These are phyloP conservation scores for Synanthedon andrenaeformis DNA, from an alignment of 2,888 invertebrate species.

Conservation along the genomic window DNA sequence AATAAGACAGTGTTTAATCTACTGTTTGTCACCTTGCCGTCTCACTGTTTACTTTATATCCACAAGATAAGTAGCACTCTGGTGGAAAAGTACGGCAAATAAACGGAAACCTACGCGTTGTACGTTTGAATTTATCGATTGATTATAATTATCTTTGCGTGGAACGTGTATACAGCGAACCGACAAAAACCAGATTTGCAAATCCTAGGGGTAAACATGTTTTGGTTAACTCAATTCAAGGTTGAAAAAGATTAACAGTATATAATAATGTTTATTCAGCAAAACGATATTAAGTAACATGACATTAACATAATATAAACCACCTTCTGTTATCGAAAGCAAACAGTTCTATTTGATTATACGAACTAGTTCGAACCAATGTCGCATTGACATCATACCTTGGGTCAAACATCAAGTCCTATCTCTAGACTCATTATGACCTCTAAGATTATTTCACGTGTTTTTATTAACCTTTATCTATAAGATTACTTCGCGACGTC, in stretches of 20 bases:
- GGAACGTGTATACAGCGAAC: slow-evolving; percentile 10
- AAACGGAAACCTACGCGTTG: slow-evolving; percentile 7
- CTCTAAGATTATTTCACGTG: slow-evolving; percentile 20
- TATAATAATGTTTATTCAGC: no score
- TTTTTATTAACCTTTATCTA: slow-evolving; percentile 23
- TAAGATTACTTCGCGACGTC: slow-evolving; percentile 28
- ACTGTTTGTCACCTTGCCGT: not conserved
- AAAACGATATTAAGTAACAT: no score
- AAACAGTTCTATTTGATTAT: no score
- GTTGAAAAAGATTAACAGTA: no score
- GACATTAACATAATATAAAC: no score
- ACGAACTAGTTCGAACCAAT: no score
- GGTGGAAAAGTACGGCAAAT: slow-evolving; percentile 7
- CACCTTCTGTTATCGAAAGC: no score
- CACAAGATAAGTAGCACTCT: not conserved
- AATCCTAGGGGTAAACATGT: slow-evolving; percentile 17
- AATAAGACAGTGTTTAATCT: not conserved
- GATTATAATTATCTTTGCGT: slow-evolving; percentile 15
- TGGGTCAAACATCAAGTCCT: slow-evolving; percentile 16
- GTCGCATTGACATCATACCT: not conserved
- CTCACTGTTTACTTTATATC: not conserved
- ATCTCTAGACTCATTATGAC: slow-evolving; percentile 18
- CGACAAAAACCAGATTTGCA: slow-evolving; percentile 16
- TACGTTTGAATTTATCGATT: slow-evolving; percentile 11
- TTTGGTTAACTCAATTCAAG: slow-evolving; percentile 7